Base-by-base conservation (phyloP, 2,888 invertebrate species). In the Tiliacea aurago region DNA sequence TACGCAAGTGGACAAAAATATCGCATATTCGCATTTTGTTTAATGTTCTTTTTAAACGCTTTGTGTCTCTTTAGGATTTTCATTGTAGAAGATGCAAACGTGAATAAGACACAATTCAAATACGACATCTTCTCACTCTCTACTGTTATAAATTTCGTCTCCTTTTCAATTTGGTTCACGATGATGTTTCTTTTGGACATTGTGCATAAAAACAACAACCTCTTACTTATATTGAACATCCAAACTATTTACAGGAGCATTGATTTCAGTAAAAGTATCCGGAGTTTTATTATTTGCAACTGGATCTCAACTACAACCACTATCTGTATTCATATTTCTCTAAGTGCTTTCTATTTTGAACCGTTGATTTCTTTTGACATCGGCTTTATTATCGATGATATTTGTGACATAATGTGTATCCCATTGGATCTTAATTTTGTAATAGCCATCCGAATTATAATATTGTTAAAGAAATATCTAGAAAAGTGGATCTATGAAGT, bases 341-440 rank as follows among this genome's bases (percentile, higher is more conserved):
- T 74, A 0, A 23, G 1, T 67, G 23, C 4, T 23, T 28, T 58
- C 0, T 67, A 37, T 20, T 20, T 1, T 13, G 9, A 0, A 23
- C 23, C 56, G 18, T 18, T 58, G 1, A 58, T 67, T 11, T 28
- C 6, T 10, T n/a, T 13, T 6, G 18, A 77, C 0, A 15, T 45
- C 4, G 5, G 18, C 2, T 51, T 58, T n/a, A 13, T 77, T 10
- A 33, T 56, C 2, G 77, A 58, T n/a, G 5, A 13, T 18, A 20
- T 67, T 49, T 58, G 49, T 4, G 68, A 74, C 10, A 20, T 77
- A 4, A 58, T 58, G 77, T 67, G 67, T 37, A 58, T 77, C 1
- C n/a, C 55, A 15, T 77, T 66, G 33, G 77, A 77, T 37, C 43
- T 74, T 20, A 66, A 77, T 58, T 0, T 74, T 67, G 23, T 49